phyloP scores from a whole-genome alignment of 2,113 vertebrate genomes.

The Campylomormyrus tamandua region DNA sequence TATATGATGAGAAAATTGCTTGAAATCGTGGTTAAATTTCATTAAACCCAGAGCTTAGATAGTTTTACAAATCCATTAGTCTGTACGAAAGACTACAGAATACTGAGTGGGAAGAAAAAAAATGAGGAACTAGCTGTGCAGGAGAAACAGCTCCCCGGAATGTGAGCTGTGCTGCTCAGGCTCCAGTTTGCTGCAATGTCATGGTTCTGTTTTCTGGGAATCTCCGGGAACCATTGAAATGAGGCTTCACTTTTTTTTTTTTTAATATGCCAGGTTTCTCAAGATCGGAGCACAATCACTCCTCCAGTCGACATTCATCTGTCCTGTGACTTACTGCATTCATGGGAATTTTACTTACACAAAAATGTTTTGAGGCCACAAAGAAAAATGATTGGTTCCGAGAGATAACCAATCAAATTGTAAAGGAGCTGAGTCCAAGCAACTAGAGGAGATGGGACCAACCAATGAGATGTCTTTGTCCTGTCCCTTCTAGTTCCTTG shows the following conservation, averaged over 20 bases:
- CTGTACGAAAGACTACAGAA: background rate
- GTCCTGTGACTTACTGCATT: background rate
- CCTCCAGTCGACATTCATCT: background rate
- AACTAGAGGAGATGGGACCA: no score
- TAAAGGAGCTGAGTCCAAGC: no score
- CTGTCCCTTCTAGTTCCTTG: no score
- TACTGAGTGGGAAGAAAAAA: background rate
- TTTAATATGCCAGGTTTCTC: background rate
- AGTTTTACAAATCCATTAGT: background rate
- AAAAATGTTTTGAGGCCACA: no score
- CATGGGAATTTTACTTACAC: no score
- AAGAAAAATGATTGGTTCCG: no score
- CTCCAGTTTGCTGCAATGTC: background rate
- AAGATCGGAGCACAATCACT: background rate
- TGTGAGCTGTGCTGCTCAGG: background rate
- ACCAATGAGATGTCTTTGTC: no score
- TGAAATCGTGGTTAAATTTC: background rate
- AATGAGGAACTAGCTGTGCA: background rate
- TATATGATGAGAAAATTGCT: background rate
- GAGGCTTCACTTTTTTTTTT: background rate
- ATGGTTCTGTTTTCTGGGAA: background rate
- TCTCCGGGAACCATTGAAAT: background rate
- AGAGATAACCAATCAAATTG: no score
- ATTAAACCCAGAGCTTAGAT: background rate
- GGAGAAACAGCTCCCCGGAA: background rate